Conservation (phyloP, 2,113 vertebrate species). For the Emydura subglobosa region DNA sequence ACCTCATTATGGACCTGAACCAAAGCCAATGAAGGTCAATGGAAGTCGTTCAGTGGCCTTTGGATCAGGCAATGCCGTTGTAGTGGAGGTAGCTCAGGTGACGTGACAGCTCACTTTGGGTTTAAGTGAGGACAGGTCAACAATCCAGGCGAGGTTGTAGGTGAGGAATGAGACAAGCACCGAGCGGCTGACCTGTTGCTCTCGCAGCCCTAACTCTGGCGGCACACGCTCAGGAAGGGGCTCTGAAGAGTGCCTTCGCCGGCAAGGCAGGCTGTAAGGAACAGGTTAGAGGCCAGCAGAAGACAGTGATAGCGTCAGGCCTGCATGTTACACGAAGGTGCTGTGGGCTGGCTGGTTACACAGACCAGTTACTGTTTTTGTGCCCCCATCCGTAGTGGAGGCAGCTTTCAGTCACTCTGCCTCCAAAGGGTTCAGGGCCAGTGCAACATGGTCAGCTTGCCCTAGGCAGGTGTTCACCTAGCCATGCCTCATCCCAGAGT, state of each 20-base stretch:
- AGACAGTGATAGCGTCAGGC: not conserved
- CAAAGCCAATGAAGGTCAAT: not conserved
- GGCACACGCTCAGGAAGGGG: not conserved
- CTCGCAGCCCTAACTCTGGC: not conserved
- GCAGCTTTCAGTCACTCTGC: too few relatives aligned
- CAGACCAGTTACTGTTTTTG: not conserved
- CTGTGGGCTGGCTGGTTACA: not conserved
- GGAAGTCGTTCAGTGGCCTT: not conserved
- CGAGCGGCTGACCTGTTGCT: not conserved
- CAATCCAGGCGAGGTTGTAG: not conserved
- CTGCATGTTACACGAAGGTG: not conserved
- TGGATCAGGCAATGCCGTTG: not conserved
- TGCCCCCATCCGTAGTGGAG: too few relatives aligned
- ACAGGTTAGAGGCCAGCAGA: too few relatives aligned
- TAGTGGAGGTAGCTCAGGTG: not conserved
- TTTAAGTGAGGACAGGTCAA: not conserved
- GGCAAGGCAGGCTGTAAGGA: not conserved
- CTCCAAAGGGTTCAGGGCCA: too few relatives aligned
- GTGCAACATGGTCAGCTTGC: too few relatives aligned
- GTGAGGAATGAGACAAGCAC: not conserved
- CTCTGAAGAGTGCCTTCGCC: not conserved
- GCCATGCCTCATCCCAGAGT: too few relatives aligned
- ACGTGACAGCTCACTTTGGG: not conserved
- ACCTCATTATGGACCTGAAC: not conserved
- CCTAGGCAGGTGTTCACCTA: too few relatives aligned